A percentile compares a stretch with the other conserved stretches of the same genome.
These are phyloP conservation scores for Caenorhabditis doughertyi DNA, from an alignment of 2,888 invertebrate genomes.

Conservation along the genomic window DNA sequence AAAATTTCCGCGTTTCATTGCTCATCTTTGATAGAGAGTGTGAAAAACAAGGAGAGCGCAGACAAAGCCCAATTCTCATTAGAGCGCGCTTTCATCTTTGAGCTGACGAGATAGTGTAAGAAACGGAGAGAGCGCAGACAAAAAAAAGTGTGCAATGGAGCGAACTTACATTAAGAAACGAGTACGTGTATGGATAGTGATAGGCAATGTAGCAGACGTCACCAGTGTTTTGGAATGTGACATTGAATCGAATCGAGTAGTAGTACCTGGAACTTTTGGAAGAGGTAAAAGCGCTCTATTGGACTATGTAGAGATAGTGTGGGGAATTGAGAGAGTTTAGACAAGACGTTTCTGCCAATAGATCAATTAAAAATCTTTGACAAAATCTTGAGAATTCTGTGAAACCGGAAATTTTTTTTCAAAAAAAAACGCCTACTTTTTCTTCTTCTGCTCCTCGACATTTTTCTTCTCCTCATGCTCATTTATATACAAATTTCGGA, in stretches of 20 bases:
- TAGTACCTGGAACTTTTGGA: constrained; percentile 85
- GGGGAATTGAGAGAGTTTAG: too few species aligned
- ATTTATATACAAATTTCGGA: constrained; percentile 86
- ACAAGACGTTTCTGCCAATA: too few species aligned
- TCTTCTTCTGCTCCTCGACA: constrained; percentile 65
- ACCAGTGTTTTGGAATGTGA: constrained; percentile 88
- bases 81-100: too few species aligned
- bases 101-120: too few species aligned
- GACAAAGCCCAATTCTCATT: too few species aligned
- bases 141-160: background rate
- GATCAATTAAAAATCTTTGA: too few species aligned
- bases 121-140: background rate
- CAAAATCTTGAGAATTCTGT: background rate
- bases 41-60: too few species aligned
- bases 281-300: too few species aligned
- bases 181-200: constrained; percentile 92
- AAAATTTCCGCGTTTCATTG: too few species aligned
- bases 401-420: too few species aligned
- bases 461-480: constrained; percentile 54
- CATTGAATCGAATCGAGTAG: constrained; percentile 89
- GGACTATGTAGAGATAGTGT: too few species aligned
- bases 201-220: constrained; percentile 92
- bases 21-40: too few species aligned
- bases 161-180: constrained; percentile 87
- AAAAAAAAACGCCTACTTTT: constrained; percentile 11